Conservation (phyloP, 2,888 invertebrate genomes). For the Dicyrtomina minuta region DNA sequence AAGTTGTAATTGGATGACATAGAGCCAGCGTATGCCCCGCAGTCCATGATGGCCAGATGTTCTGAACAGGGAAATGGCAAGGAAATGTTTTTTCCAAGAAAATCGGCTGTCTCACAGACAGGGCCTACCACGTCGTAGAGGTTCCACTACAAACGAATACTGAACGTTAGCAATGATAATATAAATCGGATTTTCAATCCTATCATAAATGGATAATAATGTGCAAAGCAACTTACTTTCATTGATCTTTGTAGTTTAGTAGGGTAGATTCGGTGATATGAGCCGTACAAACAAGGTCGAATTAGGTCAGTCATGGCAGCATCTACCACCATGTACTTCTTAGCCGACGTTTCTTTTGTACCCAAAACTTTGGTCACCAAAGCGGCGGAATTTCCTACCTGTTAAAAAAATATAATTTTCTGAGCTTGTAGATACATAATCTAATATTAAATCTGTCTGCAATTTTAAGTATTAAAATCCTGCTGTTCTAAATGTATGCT, state of each 20-base stretch:
- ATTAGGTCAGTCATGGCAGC: slow-evolving; percentile 58
- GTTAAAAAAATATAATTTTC: slow-evolving; percentile 15
- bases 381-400: slow-evolving; percentile 52
- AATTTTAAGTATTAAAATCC: too few relatives aligned
- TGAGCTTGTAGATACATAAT: too few relatives aligned
- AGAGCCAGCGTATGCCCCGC: slow-evolving; percentile 54
- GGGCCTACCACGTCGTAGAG: slow-evolving; percentile 57
- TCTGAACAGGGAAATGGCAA: slow-evolving; percentile 55
- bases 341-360: slow-evolving; percentile 54
- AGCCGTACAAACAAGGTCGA: slow-evolving; percentile 57
- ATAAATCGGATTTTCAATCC: not conserved
- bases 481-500: not conserved
- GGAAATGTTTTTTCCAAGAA: slow-evolving; percentile 56
- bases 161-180: not conserved
- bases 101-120: slow-evolving; percentile 58
- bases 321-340: slow-evolving; percentile 56
- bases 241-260: slow-evolving; percentile 17
- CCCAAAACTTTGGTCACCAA: slow-evolving; percentile 56
- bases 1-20: slow-evolving; percentile 58
- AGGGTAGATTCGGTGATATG: slow-evolving; percentile 57
- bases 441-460: not conserved
- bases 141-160: slow-evolving; percentile 36
- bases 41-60: slow-evolving; percentile 55
- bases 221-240: not conserved
- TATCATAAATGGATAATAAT: too few relatives aligned